phyloP scores from a whole-genome alignment of 2,888 invertebrate species.

The Plebejus melissa region DNA sequence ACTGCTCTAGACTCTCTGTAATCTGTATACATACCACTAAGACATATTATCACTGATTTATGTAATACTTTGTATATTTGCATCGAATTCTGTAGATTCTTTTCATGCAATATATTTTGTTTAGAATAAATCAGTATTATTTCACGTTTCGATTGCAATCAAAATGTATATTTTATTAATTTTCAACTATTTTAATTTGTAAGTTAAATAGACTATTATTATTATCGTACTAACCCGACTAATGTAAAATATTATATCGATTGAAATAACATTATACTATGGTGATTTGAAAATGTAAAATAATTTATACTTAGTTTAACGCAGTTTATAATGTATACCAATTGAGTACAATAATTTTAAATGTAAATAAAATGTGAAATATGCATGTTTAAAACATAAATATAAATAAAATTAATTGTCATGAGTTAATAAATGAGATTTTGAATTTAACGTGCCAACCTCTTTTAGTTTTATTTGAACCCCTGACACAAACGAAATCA shows the following conservation, averaged over 20 bases:
- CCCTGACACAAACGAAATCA: background rate
- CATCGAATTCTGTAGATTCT: too few relatives aligned
- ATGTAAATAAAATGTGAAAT: constrained; percentile 70
- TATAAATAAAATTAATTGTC: constrained; percentile 58
- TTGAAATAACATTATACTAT: constrained; percentile 11
- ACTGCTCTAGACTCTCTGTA: too few relatives aligned
- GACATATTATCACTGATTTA: too few relatives aligned
- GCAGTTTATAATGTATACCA: constrained; percentile 64
- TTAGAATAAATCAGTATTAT: too few relatives aligned
- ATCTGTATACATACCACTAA: too few relatives aligned
- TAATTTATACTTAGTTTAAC: constrained; percentile 35
- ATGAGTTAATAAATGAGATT: constrained; percentile 68
- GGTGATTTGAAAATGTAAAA: constrained; percentile 22
- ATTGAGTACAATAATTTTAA: constrained; percentile 72
- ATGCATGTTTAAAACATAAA: constrained; percentile 48
- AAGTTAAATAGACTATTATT: background rate
- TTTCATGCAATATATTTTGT: too few relatives aligned
- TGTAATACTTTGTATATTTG: too few relatives aligned
- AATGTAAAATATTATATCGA: constrained; percentile 1
- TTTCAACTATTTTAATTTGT: background rate
- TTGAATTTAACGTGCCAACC: constrained; percentile 77
- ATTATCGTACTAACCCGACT: background rate
- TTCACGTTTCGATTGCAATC: too few relatives aligned
- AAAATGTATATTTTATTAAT: background rate
- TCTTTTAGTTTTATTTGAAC: constrained; percentile 53